Percentiles rank a stretch among this genome's conserved stretches.
Evolutionary conservation across 2,797 vertebrate species (phyloP).

Genomic region (Bovichtus diacanthus): DNA sequence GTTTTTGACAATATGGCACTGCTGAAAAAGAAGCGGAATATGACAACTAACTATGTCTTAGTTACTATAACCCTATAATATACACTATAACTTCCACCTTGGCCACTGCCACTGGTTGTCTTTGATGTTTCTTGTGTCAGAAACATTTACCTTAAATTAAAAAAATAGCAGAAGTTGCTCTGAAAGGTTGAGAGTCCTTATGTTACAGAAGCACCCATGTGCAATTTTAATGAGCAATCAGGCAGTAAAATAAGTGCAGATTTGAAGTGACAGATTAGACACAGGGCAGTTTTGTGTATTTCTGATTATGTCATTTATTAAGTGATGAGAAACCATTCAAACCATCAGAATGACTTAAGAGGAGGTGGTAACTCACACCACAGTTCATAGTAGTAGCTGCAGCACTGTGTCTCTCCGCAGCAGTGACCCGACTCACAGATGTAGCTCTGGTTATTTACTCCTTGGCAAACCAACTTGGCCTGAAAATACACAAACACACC

Average conservation of each 20-base stretch:
- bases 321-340: background rate
- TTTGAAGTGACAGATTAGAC: background rate
- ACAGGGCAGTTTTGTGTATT: background rate
- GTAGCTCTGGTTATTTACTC: constrained; percentile 94
- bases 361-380: constrained; percentile 90
- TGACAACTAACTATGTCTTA: background rate
- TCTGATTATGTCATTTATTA: background rate
- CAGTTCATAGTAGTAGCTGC: constrained; percentile 96
- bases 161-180: background rate
- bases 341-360: background rate
- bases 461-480: constrained; percentile 90
- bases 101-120: background rate
- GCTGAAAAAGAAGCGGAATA: background rate
- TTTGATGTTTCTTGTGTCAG: background rate
- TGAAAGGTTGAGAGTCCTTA: background rate
- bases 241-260: constrained; percentile 32
- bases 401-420: constrained; percentile 95
- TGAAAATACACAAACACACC: constrained; percentile 65
- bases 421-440: constrained; percentile 94
- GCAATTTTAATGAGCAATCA: background rate
- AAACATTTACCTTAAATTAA: background rate
- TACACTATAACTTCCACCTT: too few species aligned
- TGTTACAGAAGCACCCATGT: background rate
- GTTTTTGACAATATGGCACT: background rate
- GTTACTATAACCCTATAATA: too few species aligned